Evolutionary conservation across 2,797 vertebrate genomes (phyloP).

Genomic region (Alcedo quadribrachys): DNA sequence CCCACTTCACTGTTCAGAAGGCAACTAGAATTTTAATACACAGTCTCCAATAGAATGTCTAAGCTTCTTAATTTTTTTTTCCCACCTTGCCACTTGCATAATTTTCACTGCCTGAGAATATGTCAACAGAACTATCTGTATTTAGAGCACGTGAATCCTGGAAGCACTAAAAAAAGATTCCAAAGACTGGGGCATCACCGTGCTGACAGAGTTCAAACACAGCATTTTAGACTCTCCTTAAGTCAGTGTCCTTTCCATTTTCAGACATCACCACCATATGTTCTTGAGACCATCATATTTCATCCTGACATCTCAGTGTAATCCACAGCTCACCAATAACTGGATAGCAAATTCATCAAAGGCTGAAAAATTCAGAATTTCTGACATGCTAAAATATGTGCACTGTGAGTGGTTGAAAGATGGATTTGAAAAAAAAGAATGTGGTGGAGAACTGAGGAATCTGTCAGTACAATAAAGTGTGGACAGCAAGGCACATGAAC

Average conservation of each 20-base stretch:
- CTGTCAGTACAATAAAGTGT: neutral
- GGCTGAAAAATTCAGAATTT: neutral
- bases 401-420: neutral
- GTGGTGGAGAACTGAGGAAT: neutral
- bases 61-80: neutral
- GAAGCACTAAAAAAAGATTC: conserved; percentile 9
- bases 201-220: neutral
- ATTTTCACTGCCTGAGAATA: neutral
- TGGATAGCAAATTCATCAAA: neutral
- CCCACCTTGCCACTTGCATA: neutral
- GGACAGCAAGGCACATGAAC: neutral
- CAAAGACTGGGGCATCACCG: neutral
- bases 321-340: neutral
- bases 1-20: conserved; percentile 14
- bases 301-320: neutral
- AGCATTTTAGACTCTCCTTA: neutral
- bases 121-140: neutral
- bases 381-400: neutral
- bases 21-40: conserved; percentile 8
- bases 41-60: neutral
- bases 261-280: neutral
- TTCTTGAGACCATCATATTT: neutral
- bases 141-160: conserved; percentile 3
- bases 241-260: neutral
- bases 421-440: neutral